A percentile compares a stretch with the other conserved stretches of the same genome.
phyloP scores from a whole-genome alignment of 2,888 invertebrate genomes.

The Pterostichus niger region DNA sequence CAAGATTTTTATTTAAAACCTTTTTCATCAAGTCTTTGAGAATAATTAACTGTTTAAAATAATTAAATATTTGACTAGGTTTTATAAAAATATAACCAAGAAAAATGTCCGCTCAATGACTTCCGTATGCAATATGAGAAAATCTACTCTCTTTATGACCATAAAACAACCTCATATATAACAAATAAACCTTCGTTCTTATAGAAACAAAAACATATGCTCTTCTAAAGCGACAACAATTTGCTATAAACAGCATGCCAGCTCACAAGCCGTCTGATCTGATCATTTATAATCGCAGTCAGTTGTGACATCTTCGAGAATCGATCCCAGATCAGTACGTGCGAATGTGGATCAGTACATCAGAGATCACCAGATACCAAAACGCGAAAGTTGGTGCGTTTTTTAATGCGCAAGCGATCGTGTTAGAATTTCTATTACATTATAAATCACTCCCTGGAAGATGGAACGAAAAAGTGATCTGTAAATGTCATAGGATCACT shows the following conservation, averaged over 20 bases:
- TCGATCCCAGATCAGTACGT: conserved; percentile 46
- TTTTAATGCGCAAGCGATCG: conserved; percentile 31
- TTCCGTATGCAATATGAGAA: background rate
- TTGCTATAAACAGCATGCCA: conserved; percentile 21
- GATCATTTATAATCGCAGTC: conserved; percentile 55
- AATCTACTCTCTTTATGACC: background rate
- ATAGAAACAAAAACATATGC: background rate
- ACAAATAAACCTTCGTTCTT: background rate
- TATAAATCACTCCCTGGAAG: conserved; percentile 45
- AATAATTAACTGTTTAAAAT: too few species aligned
- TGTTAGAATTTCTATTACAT: conserved; percentile 60
- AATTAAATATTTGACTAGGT: too few species aligned
- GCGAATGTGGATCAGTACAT: conserved; percentile 46
- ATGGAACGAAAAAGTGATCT: conserved; percentile 51
- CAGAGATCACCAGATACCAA: conserved; percentile 22
- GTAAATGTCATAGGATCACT: conserved; percentile 40
- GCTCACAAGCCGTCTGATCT: background rate
- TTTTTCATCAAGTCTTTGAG: background rate
- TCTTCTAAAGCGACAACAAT: background rate
- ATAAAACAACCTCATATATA: background rate
- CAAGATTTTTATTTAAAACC: background rate
- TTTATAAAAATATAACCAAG: too few species aligned
- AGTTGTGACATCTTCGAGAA: conserved; percentile 47
- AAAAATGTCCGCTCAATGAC: too few species aligned
- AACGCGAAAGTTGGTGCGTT: conserved; percentile 31